Conservation (phyloP, 1,140 invertebrate genomes). For the Drosophila littoralis region DNA sequence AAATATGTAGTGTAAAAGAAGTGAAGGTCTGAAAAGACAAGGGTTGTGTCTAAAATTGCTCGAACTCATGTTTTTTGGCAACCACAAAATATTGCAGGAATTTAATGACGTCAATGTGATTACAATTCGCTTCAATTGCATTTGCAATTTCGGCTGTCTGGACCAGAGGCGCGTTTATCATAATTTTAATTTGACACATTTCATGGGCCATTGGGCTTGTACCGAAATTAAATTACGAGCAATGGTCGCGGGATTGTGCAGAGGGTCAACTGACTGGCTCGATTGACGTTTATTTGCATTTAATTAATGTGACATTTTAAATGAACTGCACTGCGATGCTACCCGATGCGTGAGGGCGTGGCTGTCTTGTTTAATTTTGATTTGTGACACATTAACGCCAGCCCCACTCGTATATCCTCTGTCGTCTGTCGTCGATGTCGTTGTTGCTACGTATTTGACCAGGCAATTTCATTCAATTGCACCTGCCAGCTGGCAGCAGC, state of each 20-base stretch:
- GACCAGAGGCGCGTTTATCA: constrained; percentile 54
- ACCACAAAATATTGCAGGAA: neutral
- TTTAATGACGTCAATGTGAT: constrained; percentile 29
- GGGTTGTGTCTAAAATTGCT: no score
- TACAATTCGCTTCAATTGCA: constrained; percentile 23
- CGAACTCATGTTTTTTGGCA: no score
- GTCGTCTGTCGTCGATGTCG: neutral
- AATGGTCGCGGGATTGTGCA: neutral
- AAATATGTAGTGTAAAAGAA: no score
- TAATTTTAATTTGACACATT: constrained; percentile 64
- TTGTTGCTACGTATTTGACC: constrained; percentile 36
- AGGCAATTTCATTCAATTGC: constrained; percentile 75
- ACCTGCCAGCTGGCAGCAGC: constrained; percentile 47
- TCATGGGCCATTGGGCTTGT: constrained; percentile 57
- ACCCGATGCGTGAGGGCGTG: constrained; percentile 28
- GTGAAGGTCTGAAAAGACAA: no score
- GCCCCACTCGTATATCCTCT: neutral
- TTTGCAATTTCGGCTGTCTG: constrained; percentile 5
- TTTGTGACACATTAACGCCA: constrained; percentile 75
- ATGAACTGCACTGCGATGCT: constrained; percentile 61
- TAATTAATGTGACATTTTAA: constrained; percentile 80
- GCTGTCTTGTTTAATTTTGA: constrained; percentile 79
- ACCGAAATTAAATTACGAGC: constrained; percentile 60
- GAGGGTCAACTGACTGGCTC: constrained; percentile 5
- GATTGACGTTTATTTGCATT: constrained; percentile 79